These are phyloP conservation scores for Monodelphis domestica DNA, from an alignment of 2,797 vertebrate species.

Conservation along the genomic window DNA sequence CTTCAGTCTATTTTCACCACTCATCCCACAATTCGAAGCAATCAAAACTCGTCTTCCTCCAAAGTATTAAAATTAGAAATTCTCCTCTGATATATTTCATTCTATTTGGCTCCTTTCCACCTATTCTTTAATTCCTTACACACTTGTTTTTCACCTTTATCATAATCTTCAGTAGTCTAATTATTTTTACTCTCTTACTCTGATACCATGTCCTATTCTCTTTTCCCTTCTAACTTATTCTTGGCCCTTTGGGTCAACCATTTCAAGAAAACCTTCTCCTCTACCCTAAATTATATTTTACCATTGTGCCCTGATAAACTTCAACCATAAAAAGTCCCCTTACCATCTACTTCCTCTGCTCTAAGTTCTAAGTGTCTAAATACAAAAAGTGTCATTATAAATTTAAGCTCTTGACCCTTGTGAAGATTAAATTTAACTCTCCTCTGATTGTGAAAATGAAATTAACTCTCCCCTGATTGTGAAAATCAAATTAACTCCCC, in stretches of 20 bases:
- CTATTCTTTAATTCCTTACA: not conserved
- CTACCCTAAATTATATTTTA: not conserved
- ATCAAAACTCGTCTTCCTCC: not conserved
- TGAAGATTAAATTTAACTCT: too few relatives aligned
- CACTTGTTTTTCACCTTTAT: not conserved
- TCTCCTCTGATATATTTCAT: not conserved
- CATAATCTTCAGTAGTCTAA: not conserved
- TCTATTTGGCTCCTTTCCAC: not conserved
- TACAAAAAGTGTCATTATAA: not conserved
- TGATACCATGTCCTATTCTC: not conserved
- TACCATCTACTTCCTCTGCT: not conserved
- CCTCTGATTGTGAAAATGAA: too few relatives aligned
- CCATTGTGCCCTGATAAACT: not conserved
- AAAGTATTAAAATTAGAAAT: not conserved
- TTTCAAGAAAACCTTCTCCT: not conserved
- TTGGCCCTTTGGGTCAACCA: not conserved
- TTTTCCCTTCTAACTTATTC: not conserved
- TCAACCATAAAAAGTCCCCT: not conserved
- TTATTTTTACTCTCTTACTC: not conserved
- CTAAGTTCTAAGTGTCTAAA: not conserved
- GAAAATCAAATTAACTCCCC: too few relatives aligned
- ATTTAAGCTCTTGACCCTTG: not conserved
- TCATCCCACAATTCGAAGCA: not conserved
- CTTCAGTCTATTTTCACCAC: not conserved
- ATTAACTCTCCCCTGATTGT: too few relatives aligned